Conservation (phyloP, 2,797 vertebrate species). For the Sebastolobus alascanus region DNA sequence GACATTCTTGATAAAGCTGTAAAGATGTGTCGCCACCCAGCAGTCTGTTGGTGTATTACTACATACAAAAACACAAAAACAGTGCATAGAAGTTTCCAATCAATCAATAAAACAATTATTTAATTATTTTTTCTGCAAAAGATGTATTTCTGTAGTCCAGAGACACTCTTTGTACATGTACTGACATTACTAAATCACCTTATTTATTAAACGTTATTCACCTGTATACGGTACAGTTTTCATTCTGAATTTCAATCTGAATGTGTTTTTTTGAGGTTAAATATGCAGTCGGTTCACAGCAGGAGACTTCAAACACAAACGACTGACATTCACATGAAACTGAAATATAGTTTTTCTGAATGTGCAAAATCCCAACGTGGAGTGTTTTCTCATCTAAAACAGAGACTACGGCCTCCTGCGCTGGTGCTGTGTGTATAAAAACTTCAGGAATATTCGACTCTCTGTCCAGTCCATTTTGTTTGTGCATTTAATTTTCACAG, state of each 20-base stretch:
- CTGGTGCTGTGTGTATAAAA: neutral
- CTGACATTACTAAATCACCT: neutral
- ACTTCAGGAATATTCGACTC: conserved; percentile 16
- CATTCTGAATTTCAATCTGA: neutral
- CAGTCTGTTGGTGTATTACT: neutral
- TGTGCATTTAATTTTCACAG: neutral
- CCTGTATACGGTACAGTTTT: neutral
- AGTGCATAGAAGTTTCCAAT: neutral
- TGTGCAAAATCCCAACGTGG: conserved; percentile 12
- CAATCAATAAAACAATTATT: neutral
- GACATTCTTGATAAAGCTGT: too few species aligned
- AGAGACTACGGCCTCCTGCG: neutral
- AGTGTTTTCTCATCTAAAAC: conserved; percentile 24
- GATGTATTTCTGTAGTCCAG: conserved; percentile 1
- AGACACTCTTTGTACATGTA: neutral
- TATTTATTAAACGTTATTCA: neutral
- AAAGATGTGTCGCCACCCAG: neutral
- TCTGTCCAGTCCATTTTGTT: neutral
- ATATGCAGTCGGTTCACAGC: neutral
- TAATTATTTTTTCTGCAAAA: neutral
- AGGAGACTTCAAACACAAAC: neutral
- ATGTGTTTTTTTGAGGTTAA: conserved; percentile 9
- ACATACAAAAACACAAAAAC: neutral
- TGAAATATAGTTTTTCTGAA: conserved; percentile 21
- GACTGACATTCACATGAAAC: neutral